Evolutionary conservation across 2,113 vertebrate genomes (phyloP).

Genomic region (Herpetotheres cachinnans): DNA sequence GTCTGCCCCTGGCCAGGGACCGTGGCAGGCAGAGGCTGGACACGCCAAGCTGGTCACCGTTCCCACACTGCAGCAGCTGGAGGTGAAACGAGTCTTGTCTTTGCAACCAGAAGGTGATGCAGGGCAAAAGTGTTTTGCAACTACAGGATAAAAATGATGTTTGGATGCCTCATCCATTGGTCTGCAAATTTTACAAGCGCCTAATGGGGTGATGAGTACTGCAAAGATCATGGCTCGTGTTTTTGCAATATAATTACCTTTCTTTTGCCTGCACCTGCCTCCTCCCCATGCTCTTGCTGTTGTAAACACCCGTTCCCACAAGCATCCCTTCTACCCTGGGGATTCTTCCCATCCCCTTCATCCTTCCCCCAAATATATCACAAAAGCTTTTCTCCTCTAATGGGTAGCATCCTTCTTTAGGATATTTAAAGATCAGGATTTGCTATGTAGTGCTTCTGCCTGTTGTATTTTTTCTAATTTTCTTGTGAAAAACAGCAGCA

Average conservation of each 20-base stretch:
- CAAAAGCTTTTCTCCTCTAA: neutral
- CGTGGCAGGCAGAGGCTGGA: neutral
- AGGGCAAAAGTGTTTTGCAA: neutral
- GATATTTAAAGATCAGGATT: neutral
- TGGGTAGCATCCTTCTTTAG: neutral
- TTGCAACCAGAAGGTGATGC: neutral
- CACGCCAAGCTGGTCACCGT: fast-evolving
- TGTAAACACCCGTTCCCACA: neutral
- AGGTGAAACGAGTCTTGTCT: neutral
- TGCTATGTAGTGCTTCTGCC: neutral
- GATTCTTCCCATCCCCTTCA: neutral
- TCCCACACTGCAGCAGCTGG: neutral
- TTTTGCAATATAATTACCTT: neutral
- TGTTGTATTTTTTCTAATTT: neutral
- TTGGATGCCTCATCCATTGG: neutral
- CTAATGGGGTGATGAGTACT: neutral
- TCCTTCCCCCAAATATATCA: neutral
- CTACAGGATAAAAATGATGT: neutral
- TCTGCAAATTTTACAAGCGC: neutral
- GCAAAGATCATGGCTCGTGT: neutral
- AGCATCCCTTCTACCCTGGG: neutral
- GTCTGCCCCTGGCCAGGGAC: neutral
- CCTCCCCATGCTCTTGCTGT: neutral
- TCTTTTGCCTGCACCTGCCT: neutral
- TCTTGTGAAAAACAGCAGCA: neutral